Evolutionary conservation across 2,113 vertebrate species (phyloP).

Genomic region (Panthera tigris): DNA sequence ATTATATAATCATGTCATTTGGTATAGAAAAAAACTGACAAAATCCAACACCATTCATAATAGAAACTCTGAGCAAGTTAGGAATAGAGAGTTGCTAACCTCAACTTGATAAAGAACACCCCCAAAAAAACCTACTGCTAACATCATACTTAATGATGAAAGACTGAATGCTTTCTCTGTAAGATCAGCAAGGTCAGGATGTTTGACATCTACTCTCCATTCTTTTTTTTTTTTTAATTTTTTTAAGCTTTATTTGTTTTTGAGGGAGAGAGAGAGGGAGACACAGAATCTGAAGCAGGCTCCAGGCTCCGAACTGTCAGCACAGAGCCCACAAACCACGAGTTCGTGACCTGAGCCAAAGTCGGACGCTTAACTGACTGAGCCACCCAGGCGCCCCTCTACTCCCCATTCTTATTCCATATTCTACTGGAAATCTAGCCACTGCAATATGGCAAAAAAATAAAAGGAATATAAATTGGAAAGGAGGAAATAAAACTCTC

Average conservation of each 20-base stretch:
- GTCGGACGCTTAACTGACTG: no score
- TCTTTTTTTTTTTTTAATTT: no score
- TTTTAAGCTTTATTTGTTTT: no score
- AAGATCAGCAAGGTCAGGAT: neutral
- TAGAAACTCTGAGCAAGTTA: slow-evolving; percentile 12
- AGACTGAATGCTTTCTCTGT: neutral
- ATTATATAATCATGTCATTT: neutral
- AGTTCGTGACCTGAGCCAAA: no score
- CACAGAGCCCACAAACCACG: no score
- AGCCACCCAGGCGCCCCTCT: no score
- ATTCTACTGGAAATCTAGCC: neutral
- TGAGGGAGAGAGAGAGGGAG: no score
- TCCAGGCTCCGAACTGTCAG: no score
- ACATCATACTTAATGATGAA: neutral
- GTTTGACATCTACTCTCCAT: neutral
- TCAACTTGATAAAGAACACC: neutral
- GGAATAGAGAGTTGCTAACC: neutral
- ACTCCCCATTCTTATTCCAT: neutral
- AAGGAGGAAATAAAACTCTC: slow-evolving; percentile 18
- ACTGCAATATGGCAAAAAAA: neutral
- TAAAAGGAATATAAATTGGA: neutral
- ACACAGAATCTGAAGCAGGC: no score
- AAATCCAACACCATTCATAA: neutral
- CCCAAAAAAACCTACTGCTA: neutral
- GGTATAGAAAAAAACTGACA: neutral